phyloP scores from a whole-genome alignment of 37 sponge, comb jelly and placozoan genomes.

The Bolinopsis microptera region DNA sequence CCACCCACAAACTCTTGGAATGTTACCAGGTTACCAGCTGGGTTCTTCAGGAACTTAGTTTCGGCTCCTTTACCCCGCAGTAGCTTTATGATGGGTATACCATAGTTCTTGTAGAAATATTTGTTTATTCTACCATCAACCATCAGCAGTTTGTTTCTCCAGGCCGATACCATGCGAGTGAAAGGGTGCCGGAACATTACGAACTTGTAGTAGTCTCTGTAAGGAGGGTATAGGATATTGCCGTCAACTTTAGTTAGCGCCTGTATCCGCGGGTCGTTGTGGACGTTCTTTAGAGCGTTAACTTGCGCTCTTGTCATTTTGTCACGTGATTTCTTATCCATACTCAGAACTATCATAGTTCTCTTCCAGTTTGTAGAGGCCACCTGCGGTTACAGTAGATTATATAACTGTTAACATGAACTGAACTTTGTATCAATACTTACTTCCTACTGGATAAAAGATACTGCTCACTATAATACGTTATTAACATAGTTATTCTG shows the following conservation, averaged over 20 bases:
- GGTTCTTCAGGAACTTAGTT: background rate
- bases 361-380: conserved; percentile 56
- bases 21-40: background rate
- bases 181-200: conserved; percentile 40
- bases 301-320: background rate
- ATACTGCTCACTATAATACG: too few species aligned
- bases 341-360: conserved; percentile 19
- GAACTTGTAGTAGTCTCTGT: conserved; percentile 20
- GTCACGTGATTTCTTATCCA: background rate
- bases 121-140: conserved; percentile 8
- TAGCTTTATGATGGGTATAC: background rate
- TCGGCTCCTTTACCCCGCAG: background rate
- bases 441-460: too few species aligned
- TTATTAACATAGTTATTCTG: too few species aligned
- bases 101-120: conserved; percentile 55
- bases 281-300: conserved; percentile 20
- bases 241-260: background rate
- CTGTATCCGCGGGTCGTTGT: background rate
- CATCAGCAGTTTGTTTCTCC: conserved; percentile 39
- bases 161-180: conserved; percentile 41
- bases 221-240: background rate
- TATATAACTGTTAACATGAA: too few species aligned
- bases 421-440: too few species aligned
- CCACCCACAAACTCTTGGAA: conserved; percentile 27
- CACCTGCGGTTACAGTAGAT: too few species aligned